phyloP scores from a whole-genome alignment of 2,113 vertebrate species.

The Rhinoptilus africanus region DNA sequence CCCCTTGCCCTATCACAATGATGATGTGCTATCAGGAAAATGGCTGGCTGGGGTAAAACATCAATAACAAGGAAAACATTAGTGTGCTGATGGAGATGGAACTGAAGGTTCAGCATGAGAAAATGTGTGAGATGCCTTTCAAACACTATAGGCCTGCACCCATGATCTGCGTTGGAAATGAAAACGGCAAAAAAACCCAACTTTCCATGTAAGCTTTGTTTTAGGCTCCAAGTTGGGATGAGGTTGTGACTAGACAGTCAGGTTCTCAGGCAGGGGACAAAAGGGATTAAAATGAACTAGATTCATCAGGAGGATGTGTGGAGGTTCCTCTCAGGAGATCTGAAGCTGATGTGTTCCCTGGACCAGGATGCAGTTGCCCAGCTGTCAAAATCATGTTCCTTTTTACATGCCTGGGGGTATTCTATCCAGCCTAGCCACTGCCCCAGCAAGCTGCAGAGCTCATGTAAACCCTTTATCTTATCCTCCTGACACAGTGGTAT shows the following conservation, averaged over 20 bases:
- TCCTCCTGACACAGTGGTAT: background rate
- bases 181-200: rapidly evolving
- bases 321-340: background rate
- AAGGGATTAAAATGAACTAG: background rate
- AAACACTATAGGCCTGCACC: background rate
- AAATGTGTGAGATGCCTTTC: rapidly evolving
- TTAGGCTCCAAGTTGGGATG: background rate
- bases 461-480: background rate
- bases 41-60: background rate
- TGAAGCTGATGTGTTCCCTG: background rate
- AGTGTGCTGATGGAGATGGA: background rate
- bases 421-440: background rate
- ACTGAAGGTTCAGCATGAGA: background rate
- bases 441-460: background rate
- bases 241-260: background rate
- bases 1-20: rapidly evolving
- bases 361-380: background rate
- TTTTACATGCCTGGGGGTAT: background rate
- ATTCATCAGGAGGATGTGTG: background rate
- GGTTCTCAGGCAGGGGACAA: background rate
- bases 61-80: rapidly evolving
- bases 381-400: background rate
- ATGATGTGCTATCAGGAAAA: rapidly evolving
- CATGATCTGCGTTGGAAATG: background rate
- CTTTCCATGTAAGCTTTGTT: rapidly evolving